These are phyloP conservation scores for Athene noctua DNA, from an alignment of 2,113 vertebrate species.

Conservation along the genomic window DNA sequence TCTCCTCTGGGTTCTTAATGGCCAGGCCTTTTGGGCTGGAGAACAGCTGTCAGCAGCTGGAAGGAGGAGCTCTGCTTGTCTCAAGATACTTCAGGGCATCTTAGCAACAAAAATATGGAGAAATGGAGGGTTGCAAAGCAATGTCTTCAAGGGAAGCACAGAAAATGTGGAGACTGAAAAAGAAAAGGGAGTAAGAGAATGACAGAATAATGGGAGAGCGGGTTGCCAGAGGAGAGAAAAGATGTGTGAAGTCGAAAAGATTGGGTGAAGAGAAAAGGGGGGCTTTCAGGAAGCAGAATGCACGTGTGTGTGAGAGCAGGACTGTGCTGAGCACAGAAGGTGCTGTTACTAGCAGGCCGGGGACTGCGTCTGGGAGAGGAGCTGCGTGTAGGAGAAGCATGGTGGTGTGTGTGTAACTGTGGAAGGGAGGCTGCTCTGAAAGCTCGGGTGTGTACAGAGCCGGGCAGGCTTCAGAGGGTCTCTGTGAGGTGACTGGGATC, in stretches of 20 bases:
- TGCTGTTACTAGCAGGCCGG: background rate
- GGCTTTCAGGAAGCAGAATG: background rate
- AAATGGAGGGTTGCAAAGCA: background rate
- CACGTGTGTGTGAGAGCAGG: background rate
- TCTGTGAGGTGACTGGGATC: background rate
- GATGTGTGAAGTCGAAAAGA: background rate
- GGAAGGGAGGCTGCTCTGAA: background rate
- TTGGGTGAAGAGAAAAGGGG: background rate
- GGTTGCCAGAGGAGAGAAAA: background rate
- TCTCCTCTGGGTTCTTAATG: background rate
- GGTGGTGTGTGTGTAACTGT: accelerated
- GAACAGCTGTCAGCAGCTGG: background rate
- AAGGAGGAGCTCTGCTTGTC: background rate
- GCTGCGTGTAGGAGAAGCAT: no score
- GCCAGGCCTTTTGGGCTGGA: background rate
- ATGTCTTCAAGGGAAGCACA: background rate
- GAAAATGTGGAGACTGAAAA: background rate
- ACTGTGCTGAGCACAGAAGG: background rate
- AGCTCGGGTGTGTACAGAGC: accelerated
- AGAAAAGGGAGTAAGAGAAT: background rate
- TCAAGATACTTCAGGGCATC: background rate
- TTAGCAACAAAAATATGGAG: background rate
- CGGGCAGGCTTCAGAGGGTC: background rate
- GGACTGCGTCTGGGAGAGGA: accelerated
- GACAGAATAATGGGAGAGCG: background rate